Evolutionary conservation across 1,140 invertebrate genomes (phyloP).

Genomic region (Venturia canescens): DNA sequence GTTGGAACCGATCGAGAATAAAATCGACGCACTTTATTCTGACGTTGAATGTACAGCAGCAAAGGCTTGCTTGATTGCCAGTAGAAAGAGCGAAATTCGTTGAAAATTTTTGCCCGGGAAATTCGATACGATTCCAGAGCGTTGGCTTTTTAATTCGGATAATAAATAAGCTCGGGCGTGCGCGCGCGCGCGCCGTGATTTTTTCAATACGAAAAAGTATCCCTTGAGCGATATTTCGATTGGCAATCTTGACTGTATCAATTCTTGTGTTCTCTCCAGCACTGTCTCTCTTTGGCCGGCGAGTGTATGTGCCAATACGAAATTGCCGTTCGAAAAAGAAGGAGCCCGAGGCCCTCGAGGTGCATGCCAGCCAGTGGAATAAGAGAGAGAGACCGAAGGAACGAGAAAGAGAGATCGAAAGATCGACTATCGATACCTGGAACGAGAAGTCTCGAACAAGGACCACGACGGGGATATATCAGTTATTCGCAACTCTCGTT

Average conservation of each 20-base stretch:
- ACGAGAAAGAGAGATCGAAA: constrained; percentile 25
- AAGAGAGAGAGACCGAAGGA: neutral
- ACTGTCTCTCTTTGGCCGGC: neutral
- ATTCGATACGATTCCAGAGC: neutral
- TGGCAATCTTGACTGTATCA: constrained; percentile 7
- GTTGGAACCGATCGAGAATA: no score
- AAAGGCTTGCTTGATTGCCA: no score
- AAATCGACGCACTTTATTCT: no score
- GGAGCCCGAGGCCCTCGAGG: neutral
- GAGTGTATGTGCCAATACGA: constrained; percentile 28
- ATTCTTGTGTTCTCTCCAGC: neutral
- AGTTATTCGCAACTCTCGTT: constrained; percentile 42
- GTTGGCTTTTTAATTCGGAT: neutral
- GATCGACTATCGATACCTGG: constrained; percentile 45
- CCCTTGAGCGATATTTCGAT: constrained; percentile 11
- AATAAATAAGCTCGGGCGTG: constrained; percentile 21
- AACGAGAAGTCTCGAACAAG: constrained; percentile 35
- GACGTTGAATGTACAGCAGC: no score
- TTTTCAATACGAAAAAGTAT: neutral
- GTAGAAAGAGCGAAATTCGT: no score
- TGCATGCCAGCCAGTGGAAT: neutral
- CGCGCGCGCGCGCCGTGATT: no score
- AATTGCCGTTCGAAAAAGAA: constrained; percentile 29
- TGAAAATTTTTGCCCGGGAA: neutral
- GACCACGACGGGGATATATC: constrained; percentile 32